Conservation (phyloP, 2,888 invertebrate species). For the Trileptium ribeirensis region DNA sequence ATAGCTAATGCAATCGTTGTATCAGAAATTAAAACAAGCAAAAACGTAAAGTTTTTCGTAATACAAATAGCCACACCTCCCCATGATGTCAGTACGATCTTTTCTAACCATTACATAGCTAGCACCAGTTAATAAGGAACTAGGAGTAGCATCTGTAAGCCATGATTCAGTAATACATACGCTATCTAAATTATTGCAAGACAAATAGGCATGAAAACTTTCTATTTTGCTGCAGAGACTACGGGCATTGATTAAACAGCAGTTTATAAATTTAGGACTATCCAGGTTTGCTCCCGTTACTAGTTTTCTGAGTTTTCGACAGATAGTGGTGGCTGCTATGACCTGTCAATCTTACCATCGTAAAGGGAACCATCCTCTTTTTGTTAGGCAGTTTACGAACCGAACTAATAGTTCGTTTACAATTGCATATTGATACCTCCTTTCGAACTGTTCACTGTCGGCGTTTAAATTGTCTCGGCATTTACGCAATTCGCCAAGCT, state of each 20-base stretch:
- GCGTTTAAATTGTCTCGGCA: background rate
- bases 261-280: too few species aligned
- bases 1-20: background rate
- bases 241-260: too few species aligned
- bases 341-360: background rate
- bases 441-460: background rate
- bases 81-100: too few species aligned
- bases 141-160: background rate
- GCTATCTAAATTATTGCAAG: background rate
- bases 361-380: background rate
- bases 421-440: background rate
- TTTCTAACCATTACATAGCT: too few species aligned
- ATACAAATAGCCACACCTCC: slow-evolving; percentile 2
- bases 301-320: background rate
- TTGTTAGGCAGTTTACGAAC: too few species aligned
- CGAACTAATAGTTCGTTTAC: too few species aligned
- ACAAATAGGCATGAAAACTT: background rate
- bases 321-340: background rate
- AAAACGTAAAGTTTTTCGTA: too few species aligned
- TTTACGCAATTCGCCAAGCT: background rate
- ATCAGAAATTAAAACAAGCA: background rate
- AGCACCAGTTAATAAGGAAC: background rate
- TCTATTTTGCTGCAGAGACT: background rate
- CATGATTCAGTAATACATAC: background rate
- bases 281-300: too few species aligned